These are phyloP conservation scores for Horisme vitalbata DNA, from an alignment of 2,888 invertebrate genomes.

Conservation along the genomic window DNA sequence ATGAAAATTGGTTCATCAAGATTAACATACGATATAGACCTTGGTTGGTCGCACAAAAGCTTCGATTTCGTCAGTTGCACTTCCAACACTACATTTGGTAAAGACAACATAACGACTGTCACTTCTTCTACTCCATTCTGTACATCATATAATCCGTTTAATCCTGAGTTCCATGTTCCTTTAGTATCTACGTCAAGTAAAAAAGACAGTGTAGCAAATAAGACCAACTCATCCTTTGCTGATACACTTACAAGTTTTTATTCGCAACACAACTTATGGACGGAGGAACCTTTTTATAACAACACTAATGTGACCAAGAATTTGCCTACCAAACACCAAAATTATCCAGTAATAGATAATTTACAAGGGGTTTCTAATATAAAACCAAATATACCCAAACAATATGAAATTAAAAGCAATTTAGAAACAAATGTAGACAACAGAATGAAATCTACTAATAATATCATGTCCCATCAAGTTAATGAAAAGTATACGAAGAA, in stretches of 20 bases:
- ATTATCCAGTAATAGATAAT: constrained; percentile 55
- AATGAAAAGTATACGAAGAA: constrained; percentile 73
- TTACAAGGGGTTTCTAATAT: constrained; percentile 46
- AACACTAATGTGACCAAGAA: constrained; percentile 60
- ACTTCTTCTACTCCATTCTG: constrained; percentile 56
- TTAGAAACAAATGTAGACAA: constrained; percentile 44
- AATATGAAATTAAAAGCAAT: constrained; percentile 57
- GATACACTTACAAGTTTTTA: constrained; percentile 74
- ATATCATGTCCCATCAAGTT: constrained; percentile 48
- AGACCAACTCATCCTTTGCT: constrained; percentile 60
- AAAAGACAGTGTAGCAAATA: constrained; percentile 57
- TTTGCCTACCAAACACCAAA: constrained; percentile 59
- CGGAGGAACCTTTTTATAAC: constrained; percentile 73
- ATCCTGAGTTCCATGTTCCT: constrained; percentile 74
- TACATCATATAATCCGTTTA: constrained; percentile 72
- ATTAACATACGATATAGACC: constrained; percentile 75
- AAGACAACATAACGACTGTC: constrained; percentile 65
- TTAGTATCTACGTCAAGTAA: constrained; percentile 63
- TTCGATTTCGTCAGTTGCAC: constrained; percentile 74
- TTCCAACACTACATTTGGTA: constrained; percentile 60
- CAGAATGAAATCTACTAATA: constrained; percentile 51
- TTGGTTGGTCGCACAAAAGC: constrained; percentile 78
- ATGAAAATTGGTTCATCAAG: constrained; percentile 76
- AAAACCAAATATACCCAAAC: constrained; percentile 54
- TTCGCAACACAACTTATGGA: constrained; percentile 72